phyloP scores from a whole-genome alignment of 1,140 invertebrate genomes.

The Wasmannia auropunctata region DNA sequence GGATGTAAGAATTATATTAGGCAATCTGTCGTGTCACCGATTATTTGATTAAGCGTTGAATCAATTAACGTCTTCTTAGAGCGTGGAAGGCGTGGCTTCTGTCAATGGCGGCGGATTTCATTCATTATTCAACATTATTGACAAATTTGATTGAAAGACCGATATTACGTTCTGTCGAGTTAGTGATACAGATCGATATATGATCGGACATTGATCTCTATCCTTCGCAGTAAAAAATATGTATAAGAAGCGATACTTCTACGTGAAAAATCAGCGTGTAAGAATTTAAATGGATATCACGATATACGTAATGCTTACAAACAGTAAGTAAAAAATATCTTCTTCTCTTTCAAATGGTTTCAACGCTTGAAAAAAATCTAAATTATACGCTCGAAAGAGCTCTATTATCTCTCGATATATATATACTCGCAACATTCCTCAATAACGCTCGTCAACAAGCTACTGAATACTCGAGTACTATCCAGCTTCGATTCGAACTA shows the following conservation, averaged over 20 bases:
- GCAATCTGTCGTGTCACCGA: background rate
- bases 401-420: constrained; percentile 38
- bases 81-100: background rate
- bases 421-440: constrained; percentile 35
- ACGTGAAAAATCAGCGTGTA: constrained; percentile 37
- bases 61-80: constrained; percentile 17
- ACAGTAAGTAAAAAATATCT: constrained; percentile 13
- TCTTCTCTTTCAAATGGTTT: background rate
- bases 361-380: constrained; percentile 35
- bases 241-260: constrained; percentile 51
- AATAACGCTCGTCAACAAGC: constrained; percentile 41
- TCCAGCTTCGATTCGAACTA: constrained; percentile 48
- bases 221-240: constrained; percentile 13
- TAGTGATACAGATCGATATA: constrained; percentile 23
- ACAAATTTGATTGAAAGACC: constrained; percentile 5
- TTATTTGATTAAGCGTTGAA: constrained; percentile 10
- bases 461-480: constrained; percentile 52
- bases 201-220: constrained; percentile 11
- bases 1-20: background rate
- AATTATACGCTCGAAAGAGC: constrained; percentile 10
- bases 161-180: background rate
- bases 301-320: constrained; percentile 32
- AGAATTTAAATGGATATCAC: constrained; percentile 20
- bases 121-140: background rate
- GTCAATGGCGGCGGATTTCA: background rate